These are phyloP conservation scores for Prionace glauca DNA, from an alignment of 2,797 vertebrate species.

Conservation along the genomic window DNA sequence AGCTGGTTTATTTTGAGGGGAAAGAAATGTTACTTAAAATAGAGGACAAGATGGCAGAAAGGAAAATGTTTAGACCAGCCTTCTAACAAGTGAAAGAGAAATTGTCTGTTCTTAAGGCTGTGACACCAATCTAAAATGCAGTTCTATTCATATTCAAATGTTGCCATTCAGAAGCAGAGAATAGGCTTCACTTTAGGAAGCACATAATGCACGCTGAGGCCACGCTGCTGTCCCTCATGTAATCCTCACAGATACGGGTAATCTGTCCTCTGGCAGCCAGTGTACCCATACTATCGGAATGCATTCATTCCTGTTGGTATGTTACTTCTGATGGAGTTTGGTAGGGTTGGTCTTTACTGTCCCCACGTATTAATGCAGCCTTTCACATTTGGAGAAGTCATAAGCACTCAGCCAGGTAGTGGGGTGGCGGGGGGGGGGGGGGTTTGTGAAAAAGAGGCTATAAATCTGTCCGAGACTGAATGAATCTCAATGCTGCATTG, in stretches of 20 bases:
- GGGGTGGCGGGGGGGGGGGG: neutral
- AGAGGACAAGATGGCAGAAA: neutral
- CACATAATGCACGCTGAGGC: neutral
- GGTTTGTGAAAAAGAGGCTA: neutral
- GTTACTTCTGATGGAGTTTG: neutral
- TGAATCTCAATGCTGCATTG: neutral
- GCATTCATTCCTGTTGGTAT: neutral
- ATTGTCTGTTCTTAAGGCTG: neutral
- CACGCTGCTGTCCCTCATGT: constrained; percentile 34
- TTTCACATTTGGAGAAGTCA: neutral
- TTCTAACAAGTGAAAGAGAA: constrained; percentile 9
- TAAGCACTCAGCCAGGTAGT: neutral
- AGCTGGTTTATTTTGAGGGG: neutral
- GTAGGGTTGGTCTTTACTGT: neutral
- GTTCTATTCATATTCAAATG: constrained; percentile 34
- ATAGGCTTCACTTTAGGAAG: constrained; percentile 10
- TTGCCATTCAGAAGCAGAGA: constrained; percentile 34
- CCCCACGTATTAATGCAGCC: neutral
- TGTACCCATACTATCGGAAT: neutral
- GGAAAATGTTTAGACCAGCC: constrained; percentile 34
- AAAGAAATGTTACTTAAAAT: neutral
- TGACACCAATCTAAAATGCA: constrained; percentile 18
- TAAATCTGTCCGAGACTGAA: neutral
- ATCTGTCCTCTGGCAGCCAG: constrained; percentile 4
- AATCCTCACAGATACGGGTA: constrained; percentile 35